phyloP scores from a whole-genome alignment of 2,113 vertebrate species.

The Leptosomus discolor region DNA sequence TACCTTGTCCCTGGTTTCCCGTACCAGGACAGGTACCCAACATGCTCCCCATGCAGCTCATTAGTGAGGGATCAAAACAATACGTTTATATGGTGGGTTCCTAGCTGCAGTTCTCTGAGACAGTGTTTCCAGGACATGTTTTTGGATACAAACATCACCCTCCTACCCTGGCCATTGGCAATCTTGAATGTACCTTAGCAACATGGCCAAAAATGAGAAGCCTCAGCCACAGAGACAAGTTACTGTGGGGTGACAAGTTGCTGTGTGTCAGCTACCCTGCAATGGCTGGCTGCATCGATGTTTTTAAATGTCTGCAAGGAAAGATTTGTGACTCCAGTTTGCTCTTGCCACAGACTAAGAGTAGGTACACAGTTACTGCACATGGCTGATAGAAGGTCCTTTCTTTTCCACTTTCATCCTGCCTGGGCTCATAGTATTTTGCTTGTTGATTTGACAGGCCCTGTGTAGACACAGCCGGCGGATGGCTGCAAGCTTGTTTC shows the following conservation, averaged over 20 bases:
- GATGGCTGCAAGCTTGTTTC: constrained; percentile 30
- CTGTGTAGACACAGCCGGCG: not conserved
- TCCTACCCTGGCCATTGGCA: not conserved
- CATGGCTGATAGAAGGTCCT: not conserved
- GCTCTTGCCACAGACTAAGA: not conserved
- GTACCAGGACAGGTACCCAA: not conserved
- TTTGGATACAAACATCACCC: not conserved
- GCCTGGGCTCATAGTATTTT: not conserved
- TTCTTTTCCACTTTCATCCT: not conserved
- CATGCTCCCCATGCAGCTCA: not conserved
- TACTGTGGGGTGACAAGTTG: not conserved
- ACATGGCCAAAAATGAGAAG: not conserved
- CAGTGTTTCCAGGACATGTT: not conserved
- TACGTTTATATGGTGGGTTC: accelerated
- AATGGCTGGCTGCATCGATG: not conserved
- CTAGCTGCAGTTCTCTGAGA: not conserved
- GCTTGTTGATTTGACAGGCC: not conserved
- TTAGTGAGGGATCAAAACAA: not conserved
- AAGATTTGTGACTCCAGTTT: not conserved
- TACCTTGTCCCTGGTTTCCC: not conserved
- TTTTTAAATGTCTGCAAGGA: not conserved
- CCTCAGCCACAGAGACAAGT: not conserved
- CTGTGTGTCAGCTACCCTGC: not conserved
- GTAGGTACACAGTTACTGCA: not conserved
- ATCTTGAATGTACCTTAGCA: not conserved